phyloP scores from a whole-genome alignment of 2,888 invertebrate genomes.

The Melanchra persicariae region DNA sequence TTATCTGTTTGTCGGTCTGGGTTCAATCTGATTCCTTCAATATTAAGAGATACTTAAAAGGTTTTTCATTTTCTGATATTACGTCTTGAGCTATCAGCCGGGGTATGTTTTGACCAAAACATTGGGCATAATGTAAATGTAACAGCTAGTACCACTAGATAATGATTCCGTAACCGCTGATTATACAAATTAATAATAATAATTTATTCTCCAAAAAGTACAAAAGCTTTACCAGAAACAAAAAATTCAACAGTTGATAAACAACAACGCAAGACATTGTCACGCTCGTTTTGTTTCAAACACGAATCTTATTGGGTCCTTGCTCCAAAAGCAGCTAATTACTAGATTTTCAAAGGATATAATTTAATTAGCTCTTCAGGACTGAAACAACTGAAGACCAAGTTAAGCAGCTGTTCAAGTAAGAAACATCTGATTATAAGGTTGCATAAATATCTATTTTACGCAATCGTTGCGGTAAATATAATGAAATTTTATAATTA shows the following conservation, averaged over 20 bases:
- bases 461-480: not conserved
- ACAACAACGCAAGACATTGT: not conserved
- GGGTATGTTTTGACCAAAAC: not conserved
- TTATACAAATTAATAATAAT: too few relatives aligned
- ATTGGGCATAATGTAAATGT: not conserved
- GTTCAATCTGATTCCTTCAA: not conserved
- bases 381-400: not conserved
- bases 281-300: constrained; percentile 7
- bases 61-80: too few relatives aligned
- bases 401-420: constrained; percentile 2
- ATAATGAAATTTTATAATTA: too few relatives aligned
- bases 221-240: too few relatives aligned
- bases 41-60: not conserved
- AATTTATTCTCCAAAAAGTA: too few relatives aligned
- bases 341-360: not conserved
- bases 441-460: not conserved
- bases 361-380: not conserved
- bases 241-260: not conserved
- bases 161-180: too few relatives aligned
- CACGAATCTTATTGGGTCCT: not conserved
- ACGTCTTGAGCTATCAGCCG: too few relatives aligned
- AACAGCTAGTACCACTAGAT: not conserved
- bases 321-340: too few relatives aligned
- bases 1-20: not conserved
- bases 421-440: not conserved